A percentile compares a stretch with the other conserved stretches of the same genome.
Conservation (phyloP, 2,797 vertebrate genomes). For the Semotilus atromaculatus region DNA sequence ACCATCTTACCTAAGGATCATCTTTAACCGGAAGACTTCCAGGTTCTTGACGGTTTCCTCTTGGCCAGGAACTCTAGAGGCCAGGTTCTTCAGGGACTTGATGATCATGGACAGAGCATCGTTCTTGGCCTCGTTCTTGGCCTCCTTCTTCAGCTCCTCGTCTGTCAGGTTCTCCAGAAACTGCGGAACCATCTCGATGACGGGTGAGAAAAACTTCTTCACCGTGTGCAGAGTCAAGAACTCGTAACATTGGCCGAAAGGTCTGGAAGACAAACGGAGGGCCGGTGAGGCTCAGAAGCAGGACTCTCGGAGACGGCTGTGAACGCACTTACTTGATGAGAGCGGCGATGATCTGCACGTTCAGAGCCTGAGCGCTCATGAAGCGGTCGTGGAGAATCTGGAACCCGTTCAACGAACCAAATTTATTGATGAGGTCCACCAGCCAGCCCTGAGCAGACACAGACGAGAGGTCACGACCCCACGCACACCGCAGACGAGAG, state of each 20-base stretch:
- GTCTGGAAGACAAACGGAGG: constrained; percentile 73
- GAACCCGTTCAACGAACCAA: constrained; percentile 98
- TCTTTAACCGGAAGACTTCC: constrained; percentile 99
- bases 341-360: constrained; percentile 99
- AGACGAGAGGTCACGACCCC: not conserved
- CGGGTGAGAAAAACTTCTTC: constrained; percentile 98
- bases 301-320: not conserved
- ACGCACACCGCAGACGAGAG: too few relatives aligned
- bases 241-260: constrained; percentile 99
- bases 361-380: constrained; percentile 95
- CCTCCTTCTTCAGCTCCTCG: constrained; percentile 99
- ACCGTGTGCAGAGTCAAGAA: constrained; percentile 98
- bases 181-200: constrained; percentile 99
- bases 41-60: constrained; percentile 99
- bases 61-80: constrained; percentile 96
- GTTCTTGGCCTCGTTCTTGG: constrained; percentile 99
- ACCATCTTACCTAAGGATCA: constrained; percentile 94
- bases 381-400: constrained; percentile 98
- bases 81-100: constrained; percentile 98
- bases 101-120: constrained; percentile 99
- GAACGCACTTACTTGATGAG: constrained; percentile 93
- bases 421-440: constrained; percentile 99
- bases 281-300: not conserved
- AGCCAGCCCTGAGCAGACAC: constrained; percentile 89
- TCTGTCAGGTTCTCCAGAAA: constrained; percentile 99